A percentile compares a stretch with the other conserved stretches of the same genome.
Conservation (phyloP, 2,113 vertebrate species). For the Dasyornis broadbenti region DNA sequence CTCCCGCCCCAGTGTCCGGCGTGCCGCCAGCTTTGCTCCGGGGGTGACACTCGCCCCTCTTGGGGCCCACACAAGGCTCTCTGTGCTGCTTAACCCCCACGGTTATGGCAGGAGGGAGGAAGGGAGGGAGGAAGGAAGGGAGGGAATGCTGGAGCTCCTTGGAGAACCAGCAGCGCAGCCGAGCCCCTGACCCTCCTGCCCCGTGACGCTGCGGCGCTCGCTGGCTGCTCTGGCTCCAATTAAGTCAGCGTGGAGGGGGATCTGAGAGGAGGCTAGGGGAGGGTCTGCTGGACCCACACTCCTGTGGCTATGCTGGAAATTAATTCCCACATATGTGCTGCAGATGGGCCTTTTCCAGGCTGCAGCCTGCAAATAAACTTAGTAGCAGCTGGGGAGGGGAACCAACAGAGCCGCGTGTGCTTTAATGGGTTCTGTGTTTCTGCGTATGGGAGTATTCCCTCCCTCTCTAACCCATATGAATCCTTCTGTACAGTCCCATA, state of each 20-base stretch:
- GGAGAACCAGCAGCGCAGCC: rapidly evolving
- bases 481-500: conserved; percentile 8
- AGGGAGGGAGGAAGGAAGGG: background rate
- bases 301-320: background rate
- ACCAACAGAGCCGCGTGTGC: background rate
- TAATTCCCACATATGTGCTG: background rate
- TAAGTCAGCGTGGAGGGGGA: background rate
- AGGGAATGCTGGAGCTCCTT: rapidly evolving
- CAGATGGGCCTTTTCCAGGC: conserved; percentile 24
- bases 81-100: background rate
- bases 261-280: background rate
- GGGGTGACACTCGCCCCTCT: background rate
- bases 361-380: conserved; percentile 8
- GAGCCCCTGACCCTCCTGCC: background rate
- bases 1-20: background rate
- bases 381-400: background rate
- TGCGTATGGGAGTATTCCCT: background rate
- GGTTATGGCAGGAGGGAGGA: background rate
- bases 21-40: background rate
- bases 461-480: background rate
- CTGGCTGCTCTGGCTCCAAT: background rate
- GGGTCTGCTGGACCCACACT: background rate
- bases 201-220: rapidly evolving
- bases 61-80: background rate
- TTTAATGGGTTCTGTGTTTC: background rate